These are phyloP conservation scores for Oncorhynchus keta DNA, from an alignment of 2,113 vertebrate species.

Conservation along the genomic window DNA sequence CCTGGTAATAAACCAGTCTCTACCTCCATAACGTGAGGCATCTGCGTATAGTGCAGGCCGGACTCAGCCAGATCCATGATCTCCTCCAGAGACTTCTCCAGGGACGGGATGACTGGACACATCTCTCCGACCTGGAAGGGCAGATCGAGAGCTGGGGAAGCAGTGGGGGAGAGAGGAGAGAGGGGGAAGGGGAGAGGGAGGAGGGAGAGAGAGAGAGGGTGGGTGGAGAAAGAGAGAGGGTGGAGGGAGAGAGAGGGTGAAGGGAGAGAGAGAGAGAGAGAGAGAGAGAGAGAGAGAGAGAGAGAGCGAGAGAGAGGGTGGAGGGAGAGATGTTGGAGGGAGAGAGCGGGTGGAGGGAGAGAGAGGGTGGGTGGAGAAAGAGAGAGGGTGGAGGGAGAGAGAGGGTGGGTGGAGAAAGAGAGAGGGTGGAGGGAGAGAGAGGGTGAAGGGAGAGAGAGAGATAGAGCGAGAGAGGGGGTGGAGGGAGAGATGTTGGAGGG, in stretches of 20 bases:
- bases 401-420: background rate
- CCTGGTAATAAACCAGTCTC: background rate
- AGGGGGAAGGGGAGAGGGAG: too few species aligned
- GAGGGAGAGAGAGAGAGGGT: background rate
- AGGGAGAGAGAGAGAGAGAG: too few species aligned
- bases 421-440: background rate
- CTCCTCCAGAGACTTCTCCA: constrained; percentile 89
- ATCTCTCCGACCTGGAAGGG: constrained; percentile 83
- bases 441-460: background rate
- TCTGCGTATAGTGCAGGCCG: constrained; percentile 90
- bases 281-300: too few species aligned
- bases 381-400: too few species aligned
- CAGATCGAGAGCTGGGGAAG: constrained; percentile 75
- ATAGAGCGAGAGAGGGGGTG: background rate
- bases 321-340: too few species aligned
- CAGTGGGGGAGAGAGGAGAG: background rate
- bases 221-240: background rate
- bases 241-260: background rate
- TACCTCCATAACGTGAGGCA: constrained; percentile 94
- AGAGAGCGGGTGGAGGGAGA: background rate
- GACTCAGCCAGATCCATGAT: constrained; percentile 92
- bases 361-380: fast-evolving
- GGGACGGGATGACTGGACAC: constrained; percentile 85
- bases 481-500: background rate
- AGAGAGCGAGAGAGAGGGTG: background rate